Evolutionary conservation across 2,113 vertebrate species (phyloP), one percentile per base, ranked within the genome.

Genomic region (Dascyllus trimaculatus): DNA sequence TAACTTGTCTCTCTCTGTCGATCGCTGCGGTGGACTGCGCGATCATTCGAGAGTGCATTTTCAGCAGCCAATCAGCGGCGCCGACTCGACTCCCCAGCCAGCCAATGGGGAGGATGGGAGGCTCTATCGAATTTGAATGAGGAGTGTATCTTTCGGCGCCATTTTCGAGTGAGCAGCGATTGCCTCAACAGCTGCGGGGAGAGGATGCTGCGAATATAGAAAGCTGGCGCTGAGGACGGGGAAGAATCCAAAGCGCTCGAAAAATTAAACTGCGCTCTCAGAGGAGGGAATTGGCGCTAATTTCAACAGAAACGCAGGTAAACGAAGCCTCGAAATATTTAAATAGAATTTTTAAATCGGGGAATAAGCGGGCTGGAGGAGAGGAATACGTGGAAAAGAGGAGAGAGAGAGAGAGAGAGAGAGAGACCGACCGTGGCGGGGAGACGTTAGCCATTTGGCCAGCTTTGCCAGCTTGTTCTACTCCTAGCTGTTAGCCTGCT

Each of bases 111-210:
- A 64, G 63, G 71, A 79, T 93, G 95, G 95, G 95, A 94, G 96
- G 96, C 94, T 95, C 95, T 96, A 95, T 95, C 95, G 96, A 97
- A 97, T 98, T 98, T 98, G 97, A 98, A 98, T 98, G 96, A 97
- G 95, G 94, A 97, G 95, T 93, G 93, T 86, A 93, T 96, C 96
- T 98, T 98, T 98, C 96, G 97, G 97, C 96, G 97, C 97, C 97
- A 98, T 98, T 98, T 98, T 98, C 96, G 97, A 98, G 95, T 98
- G 93, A 94, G 94, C 95, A 92, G 94, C 92, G 93, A 94, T 92
- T 85, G 94, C 93, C 93, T 93, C 93, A 92, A 93, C 95, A 94
- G 94, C 93, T 92, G 92, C 89, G 85, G 89, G n/a, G 86, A 84
- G 85, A 77, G 82, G 90, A 92, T 92, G 92, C 91, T 85, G 85